phyloP scores from a whole-genome alignment of 2,888 invertebrate genomes.

The Zootermopsis nevadensis region DNA sequence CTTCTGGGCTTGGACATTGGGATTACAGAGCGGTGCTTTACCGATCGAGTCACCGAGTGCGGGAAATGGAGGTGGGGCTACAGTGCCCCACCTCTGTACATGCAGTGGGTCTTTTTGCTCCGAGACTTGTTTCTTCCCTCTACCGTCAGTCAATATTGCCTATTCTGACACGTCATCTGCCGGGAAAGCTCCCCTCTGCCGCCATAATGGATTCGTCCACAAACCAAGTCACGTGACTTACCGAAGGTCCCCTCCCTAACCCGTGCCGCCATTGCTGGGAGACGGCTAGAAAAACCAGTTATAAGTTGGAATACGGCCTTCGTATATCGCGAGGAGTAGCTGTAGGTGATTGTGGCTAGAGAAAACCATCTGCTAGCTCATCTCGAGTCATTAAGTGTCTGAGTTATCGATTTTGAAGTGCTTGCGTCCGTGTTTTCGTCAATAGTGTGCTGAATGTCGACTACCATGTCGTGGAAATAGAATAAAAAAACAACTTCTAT shows the following conservation, averaged over 20 bases:
- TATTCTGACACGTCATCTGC: constrained; percentile 37
- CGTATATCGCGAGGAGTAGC: neutral
- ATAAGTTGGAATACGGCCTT: constrained; percentile 34
- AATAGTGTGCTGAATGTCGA: constrained; percentile 3
- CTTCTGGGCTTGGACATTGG: no score
- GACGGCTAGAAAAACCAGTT: constrained; percentile 38
- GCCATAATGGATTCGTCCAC: constrained; percentile 42
- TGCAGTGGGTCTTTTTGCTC: neutral
- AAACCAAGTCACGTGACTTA: constrained; percentile 44
- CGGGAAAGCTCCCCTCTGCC: constrained; percentile 4
- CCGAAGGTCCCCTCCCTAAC: constrained; percentile 43
- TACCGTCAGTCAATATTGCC: constrained; percentile 43
- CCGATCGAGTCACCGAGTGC: no score
- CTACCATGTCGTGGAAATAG: neutral
- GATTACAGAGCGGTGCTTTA: no score
- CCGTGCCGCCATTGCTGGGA: constrained; percentile 37
- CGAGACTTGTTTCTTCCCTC: constrained; percentile 30
- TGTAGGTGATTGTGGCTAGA: neutral
- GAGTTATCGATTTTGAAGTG: neutral
- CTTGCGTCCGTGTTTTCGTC: constrained; percentile 10
- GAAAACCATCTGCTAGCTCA: constrained; percentile 18
- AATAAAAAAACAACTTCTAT: neutral
- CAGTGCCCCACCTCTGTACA: no score
- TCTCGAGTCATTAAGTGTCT: neutral
- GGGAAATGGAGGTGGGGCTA: no score